phyloP scores from a whole-genome alignment of 1,140 invertebrate genomes.

The Drosophila azteca region DNA sequence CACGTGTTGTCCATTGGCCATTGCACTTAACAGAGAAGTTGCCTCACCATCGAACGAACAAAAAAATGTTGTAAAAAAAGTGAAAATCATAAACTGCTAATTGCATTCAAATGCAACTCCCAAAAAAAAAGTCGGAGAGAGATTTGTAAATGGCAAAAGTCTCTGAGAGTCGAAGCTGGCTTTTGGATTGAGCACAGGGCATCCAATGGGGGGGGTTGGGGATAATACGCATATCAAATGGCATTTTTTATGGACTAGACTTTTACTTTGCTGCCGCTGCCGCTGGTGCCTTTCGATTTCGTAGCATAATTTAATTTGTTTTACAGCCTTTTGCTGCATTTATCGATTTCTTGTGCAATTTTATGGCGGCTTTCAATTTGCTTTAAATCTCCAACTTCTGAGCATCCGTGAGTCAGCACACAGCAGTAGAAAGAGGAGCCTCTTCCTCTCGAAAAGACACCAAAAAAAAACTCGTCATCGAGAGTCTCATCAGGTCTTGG shows the following conservation, averaged over 20 bases:
- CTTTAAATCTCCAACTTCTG: conserved; percentile 24
- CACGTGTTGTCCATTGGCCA: conserved; percentile 45
- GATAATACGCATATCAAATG: conserved; percentile 63
- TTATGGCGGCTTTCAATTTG: conserved; percentile 69
- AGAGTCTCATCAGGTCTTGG: conserved; percentile 35
- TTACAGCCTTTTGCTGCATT: conserved; percentile 51
- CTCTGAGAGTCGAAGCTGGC: background rate
- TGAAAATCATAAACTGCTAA: conserved; percentile 79
- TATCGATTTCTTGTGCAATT: conserved; percentile 59
- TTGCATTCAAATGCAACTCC: conserved; percentile 69
- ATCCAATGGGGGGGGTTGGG: background rate
- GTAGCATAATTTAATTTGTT: conserved; percentile 73
- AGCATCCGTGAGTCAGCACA: conserved; percentile 55
- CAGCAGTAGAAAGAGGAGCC: conserved; percentile 22
- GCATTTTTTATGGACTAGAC: conserved; percentile 53
- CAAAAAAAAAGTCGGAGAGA: conserved; percentile 23
- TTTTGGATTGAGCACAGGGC: background rate
- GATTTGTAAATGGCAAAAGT: conserved; percentile 13
- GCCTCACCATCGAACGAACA: conserved; percentile 12
- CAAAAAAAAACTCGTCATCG: conserved; percentile 42
- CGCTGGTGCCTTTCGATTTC: conserved; percentile 41
- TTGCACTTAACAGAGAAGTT: conserved; percentile 40
- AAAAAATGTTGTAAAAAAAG: conserved; percentile 54
- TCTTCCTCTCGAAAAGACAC: background rate
- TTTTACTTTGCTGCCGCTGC: conserved; percentile 49